Percentiles rank a stretch among this genome's conserved stretches.
Conservation (phyloP, 2,888 invertebrate genomes). For the Conomelus anceps region DNA sequence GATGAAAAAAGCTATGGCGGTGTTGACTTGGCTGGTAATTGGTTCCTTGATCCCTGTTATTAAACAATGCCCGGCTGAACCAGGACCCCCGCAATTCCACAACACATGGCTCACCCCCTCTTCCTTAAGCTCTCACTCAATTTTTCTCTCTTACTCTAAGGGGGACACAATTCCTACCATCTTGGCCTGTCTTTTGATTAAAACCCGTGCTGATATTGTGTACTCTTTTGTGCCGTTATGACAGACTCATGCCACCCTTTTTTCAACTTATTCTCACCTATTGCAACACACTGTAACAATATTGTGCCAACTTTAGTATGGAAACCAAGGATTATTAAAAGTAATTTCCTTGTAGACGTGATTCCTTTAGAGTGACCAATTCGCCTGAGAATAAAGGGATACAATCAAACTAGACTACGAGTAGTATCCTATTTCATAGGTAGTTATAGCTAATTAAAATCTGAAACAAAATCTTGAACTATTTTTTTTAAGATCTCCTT, state of each 20-base stretch:
- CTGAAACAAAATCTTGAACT: too few species aligned
- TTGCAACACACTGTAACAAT: not conserved
- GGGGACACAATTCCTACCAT: not conserved
- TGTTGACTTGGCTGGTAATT: conserved; percentile 10
- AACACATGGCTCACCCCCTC: not conserved
- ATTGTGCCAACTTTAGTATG: too few species aligned
- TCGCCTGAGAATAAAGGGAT: too few species aligned
- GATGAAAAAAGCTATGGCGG: conserved; percentile 9
- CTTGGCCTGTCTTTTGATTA: not conserved
- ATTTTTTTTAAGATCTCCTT: too few species aligned
- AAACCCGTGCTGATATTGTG: not conserved
- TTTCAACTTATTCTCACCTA: not conserved
- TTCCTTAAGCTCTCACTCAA: not conserved
- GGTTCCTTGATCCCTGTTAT: conserved; percentile 14
- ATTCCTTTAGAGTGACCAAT: too few species aligned
- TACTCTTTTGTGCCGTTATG: not conserved
- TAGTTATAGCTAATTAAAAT: too few species aligned
- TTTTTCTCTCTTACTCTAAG: not conserved
- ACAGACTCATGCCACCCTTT: not conserved
- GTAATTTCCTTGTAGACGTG: too few species aligned
- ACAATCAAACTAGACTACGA: too few species aligned
- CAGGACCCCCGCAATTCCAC: not conserved
- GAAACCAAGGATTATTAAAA: too few species aligned
- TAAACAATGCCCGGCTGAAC: conserved; percentile 5
- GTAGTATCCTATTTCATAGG: too few species aligned